Evolutionary conservation across 2,113 vertebrate species (phyloP).

Genomic region (Mungos mungo): DNA sequence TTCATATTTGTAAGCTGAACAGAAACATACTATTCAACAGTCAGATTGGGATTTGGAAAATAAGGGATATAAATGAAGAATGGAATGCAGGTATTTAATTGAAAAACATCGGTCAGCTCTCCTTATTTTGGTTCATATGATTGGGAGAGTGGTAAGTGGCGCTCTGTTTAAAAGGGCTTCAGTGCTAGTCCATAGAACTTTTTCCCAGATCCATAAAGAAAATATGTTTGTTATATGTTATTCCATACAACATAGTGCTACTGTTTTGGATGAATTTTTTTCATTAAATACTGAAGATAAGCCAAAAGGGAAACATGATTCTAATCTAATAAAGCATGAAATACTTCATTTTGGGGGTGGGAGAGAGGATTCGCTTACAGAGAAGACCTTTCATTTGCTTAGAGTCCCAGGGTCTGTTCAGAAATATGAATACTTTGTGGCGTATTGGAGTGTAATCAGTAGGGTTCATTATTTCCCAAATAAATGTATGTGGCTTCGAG

Average conservation of each 20-base stretch:
- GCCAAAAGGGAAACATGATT: neutral
- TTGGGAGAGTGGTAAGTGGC: neutral
- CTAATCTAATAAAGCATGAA: neutral
- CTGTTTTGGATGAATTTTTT: neutral
- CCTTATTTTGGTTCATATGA: neutral
- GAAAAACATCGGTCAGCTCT: neutral
- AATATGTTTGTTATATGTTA: neutral
- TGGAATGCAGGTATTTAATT: neutral
- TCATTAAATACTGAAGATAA: conserved; percentile 29
- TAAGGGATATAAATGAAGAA: neutral
- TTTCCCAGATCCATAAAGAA: neutral
- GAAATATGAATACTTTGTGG: conserved; percentile 78
- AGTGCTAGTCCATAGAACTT: neutral
- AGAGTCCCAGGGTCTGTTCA: conserved; percentile 7
- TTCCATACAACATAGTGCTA: neutral
- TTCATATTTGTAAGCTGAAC: conserved; percentile 68
- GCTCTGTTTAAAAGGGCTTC: neutral
- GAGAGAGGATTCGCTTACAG: neutral
- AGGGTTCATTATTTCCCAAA: conserved; percentile 29
- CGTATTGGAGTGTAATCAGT: conserved; percentile 45
- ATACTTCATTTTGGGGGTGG: neutral
- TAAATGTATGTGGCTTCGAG: neutral
- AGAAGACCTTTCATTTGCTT: conserved; percentile 39
- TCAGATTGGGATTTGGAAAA: neutral
- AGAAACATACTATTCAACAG: neutral